Evolutionary conservation across 2,797 vertebrate species (phyloP).

Genomic region (Enteromius paludinosus): DNA sequence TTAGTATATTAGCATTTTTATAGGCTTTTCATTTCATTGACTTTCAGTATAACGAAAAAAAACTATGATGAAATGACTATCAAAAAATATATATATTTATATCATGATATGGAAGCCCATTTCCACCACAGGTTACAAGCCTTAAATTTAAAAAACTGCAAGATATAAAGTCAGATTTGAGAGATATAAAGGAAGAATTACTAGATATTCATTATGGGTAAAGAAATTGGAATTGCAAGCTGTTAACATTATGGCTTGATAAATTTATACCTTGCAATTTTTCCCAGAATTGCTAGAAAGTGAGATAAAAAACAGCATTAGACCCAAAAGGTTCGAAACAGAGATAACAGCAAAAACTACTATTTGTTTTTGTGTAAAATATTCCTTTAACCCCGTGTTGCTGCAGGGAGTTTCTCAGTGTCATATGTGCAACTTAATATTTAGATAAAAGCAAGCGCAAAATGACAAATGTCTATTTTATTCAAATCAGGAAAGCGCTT

Average conservation of each 20-base stretch:
- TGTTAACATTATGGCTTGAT: not conserved
- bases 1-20: too few relatives aligned
- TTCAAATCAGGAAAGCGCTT: constrained; percentile 4
- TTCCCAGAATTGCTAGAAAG: not conserved
- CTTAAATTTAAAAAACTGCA: not conserved
- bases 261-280: not conserved
- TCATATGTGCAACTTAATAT: not conserved
- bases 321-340: too few relatives aligned
- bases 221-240: too few relatives aligned
- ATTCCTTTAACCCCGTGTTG: not conserved
- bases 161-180: too few relatives aligned
- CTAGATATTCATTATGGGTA: not conserved
- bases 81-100: too few relatives aligned
- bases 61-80: too few relatives aligned
- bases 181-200: not conserved
- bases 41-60: not conserved
- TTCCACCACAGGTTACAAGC: not conserved
- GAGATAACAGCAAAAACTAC: not conserved
- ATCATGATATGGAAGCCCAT: not conserved
- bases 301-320: not conserved
- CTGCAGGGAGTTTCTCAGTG: not conserved
- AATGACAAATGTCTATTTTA: constrained; percentile 3
- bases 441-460: not conserved
- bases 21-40: not conserved
- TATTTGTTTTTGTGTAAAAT: not conserved